Evolutionary conservation across 2,888 invertebrate genomes (phyloP).

Genomic region (Syrphus vitripennis): DNA sequence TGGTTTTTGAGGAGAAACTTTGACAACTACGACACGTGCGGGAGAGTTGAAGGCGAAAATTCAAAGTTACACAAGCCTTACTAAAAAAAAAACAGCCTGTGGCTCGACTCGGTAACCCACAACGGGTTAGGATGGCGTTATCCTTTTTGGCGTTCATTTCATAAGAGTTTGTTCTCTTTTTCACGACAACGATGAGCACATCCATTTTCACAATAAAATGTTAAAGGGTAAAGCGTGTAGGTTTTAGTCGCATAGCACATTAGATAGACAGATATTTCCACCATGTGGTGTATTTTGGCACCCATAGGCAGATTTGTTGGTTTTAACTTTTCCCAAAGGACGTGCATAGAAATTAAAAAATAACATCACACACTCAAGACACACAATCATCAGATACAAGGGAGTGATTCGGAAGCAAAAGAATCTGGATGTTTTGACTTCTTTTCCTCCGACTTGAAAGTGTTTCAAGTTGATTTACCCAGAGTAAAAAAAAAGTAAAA

Average conservation of each 20-base stretch:
- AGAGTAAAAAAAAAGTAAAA: neutral
- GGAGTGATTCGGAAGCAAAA: neutral
- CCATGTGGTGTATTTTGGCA: constrained; percentile 51
- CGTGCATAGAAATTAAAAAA: neutral
- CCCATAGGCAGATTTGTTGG: constrained; percentile 48
- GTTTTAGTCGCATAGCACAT: neutral
- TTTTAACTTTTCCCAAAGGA: neutral
- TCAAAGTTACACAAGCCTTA: constrained; percentile 53
- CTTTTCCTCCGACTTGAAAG: neutral
- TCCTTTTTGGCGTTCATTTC: constrained; percentile 19
- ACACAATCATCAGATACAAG: neutral
- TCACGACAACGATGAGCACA: constrained; percentile 4
- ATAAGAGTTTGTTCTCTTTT: constrained; percentile 31
- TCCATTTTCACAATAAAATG: constrained; percentile 18
- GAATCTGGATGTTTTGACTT: neutral
- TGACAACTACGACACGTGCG: neutral
- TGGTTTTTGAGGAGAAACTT: constrained; percentile 16
- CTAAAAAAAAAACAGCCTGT: constrained; percentile 47
- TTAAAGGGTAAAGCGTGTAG: neutral
- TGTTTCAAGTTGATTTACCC: neutral
- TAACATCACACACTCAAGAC: neutral
- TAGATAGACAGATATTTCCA: constrained; percentile 28
- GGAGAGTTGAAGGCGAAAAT: constrained; percentile 11
- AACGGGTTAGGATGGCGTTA: constrained; percentile 30
- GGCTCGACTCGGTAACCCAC: constrained; percentile 28